These are phyloP conservation scores for Propithecus coquereli DNA, from an alignment of 2,113 vertebrate genomes.

Conservation along the genomic window DNA sequence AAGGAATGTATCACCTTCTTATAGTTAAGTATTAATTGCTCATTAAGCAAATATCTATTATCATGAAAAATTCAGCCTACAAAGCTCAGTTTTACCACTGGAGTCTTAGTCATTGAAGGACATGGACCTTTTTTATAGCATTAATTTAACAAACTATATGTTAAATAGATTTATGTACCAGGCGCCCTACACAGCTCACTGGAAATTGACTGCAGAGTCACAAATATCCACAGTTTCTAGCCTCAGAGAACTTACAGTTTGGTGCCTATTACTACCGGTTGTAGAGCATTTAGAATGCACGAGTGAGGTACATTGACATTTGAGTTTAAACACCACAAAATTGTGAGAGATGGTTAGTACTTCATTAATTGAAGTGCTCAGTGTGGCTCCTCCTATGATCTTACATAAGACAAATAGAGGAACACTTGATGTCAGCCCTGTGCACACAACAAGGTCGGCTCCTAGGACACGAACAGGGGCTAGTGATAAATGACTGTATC, in stretches of 20 bases:
- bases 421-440: background rate
- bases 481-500: constrained; percentile 46
- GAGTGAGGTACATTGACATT: background rate
- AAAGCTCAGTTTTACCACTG: background rate
- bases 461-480: background rate
- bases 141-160: background rate
- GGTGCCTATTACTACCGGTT: background rate
- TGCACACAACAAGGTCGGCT: background rate
- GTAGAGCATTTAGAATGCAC: background rate
- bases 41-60: background rate
- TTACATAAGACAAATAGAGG: background rate
- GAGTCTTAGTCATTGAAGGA: background rate
- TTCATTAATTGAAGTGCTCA: background rate
- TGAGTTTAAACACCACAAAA: background rate
- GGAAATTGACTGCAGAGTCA: background rate
- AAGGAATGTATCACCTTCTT: background rate
- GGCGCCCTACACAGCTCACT: background rate
- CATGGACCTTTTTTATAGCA: background rate
- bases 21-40: background rate
- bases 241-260: background rate
- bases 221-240: background rate
- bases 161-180: background rate
- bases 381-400: background rate
- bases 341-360: background rate
- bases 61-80: background rate